phyloP scores from a whole-genome alignment of 2,888 invertebrate species.

The Zhengitettix transpicula region DNA sequence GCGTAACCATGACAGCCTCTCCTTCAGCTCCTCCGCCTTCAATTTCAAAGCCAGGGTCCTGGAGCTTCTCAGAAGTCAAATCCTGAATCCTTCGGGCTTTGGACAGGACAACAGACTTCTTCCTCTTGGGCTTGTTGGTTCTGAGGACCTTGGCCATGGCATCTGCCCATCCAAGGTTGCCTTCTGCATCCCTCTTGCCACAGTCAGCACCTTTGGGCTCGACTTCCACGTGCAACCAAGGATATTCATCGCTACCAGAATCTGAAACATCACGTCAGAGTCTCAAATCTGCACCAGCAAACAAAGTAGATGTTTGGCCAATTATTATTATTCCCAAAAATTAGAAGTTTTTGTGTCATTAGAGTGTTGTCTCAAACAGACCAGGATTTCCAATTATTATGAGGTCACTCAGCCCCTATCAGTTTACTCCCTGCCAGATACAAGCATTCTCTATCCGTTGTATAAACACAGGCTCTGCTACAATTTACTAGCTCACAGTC shows the following conservation, averaged over 20 bases:
- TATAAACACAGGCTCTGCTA: too few species aligned
- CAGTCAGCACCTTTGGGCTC: neutral
- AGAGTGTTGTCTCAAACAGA: too few species aligned
- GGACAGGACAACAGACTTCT: constrained; percentile 58
- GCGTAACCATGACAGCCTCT: too few species aligned
- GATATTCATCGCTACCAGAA: neutral
- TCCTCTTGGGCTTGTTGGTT: constrained; percentile 54
- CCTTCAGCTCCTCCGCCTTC: constrained; percentile 35
- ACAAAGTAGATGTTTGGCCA: too few species aligned
- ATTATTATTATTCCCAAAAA: too few species aligned
- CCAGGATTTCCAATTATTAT: too few species aligned
- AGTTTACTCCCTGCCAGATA: too few species aligned
- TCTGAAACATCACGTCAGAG: neutral
- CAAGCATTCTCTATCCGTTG: too few species aligned
- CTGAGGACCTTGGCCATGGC: constrained; percentile 63
- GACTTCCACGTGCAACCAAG: neutral
- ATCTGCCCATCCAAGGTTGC: constrained; percentile 64
- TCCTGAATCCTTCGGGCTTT: constrained; percentile 59
- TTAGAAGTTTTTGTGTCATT: too few species aligned
- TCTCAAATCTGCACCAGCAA: too few species aligned
- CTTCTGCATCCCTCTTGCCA: neutral
- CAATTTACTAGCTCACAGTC: too few species aligned
- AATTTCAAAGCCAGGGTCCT: constrained; percentile 45
- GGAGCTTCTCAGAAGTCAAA: constrained; percentile 29
- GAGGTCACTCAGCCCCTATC: too few species aligned